Evolutionary conservation across 2,797 vertebrate genomes (phyloP).

Genomic region (Dipus sagitta): DNA sequence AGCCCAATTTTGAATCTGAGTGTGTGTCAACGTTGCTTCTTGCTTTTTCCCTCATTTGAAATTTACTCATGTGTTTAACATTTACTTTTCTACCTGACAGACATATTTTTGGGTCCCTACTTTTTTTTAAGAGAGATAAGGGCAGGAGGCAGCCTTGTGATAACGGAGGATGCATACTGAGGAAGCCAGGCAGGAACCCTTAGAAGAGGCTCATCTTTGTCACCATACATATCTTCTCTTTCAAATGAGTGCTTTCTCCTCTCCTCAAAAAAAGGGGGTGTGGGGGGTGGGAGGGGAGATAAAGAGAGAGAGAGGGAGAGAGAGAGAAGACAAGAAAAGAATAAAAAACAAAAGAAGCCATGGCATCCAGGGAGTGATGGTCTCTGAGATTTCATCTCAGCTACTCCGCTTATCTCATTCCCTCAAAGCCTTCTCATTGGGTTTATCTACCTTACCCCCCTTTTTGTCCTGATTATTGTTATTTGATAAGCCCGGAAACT

Average conservation of each 20-base stretch:
- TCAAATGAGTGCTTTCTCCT: constrained; percentile 53
- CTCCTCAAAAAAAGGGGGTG: background rate
- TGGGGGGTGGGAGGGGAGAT: no score
- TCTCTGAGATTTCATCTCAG: constrained; percentile 67
- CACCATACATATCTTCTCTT: constrained; percentile 17
- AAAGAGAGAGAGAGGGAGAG: background rate
- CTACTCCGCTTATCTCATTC: constrained; percentile 60
- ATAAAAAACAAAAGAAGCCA: background rate
- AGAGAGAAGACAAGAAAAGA: background rate
- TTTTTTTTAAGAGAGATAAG: background rate
- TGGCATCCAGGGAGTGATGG: constrained; percentile 50
- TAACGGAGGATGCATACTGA: background rate
- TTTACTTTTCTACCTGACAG: background rate
- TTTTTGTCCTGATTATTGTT: constrained; percentile 75
- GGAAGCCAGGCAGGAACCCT: background rate
- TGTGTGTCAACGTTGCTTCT: background rate
- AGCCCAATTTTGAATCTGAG: background rate
- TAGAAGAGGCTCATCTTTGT: background rate
- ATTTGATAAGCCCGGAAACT: constrained; percentile 64
- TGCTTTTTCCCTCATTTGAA: background rate
- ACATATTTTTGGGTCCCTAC: background rate
- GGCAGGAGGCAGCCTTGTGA: background rate
- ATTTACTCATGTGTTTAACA: background rate
- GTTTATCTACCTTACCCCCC: constrained; percentile 75
- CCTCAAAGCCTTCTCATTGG: constrained; percentile 73